Evolutionary conservation across 2,113 vertebrate genomes (phyloP).

Genomic region (Microtus ochrogaster): DNA sequence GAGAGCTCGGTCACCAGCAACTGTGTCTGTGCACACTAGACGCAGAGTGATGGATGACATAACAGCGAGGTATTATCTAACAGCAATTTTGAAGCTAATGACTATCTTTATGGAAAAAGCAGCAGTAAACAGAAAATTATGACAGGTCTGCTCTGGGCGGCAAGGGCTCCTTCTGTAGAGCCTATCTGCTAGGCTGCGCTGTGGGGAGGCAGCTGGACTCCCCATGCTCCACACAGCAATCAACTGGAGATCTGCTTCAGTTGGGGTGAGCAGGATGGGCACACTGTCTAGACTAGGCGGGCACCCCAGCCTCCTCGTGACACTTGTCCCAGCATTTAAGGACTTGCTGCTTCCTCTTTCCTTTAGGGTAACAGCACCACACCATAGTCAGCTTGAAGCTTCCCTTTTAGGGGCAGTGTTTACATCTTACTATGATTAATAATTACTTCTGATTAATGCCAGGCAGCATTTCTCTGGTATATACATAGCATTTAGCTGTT

Average conservation of each 20-base stretch:
- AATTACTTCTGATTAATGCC: background rate
- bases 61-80: background rate
- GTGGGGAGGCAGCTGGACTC: too few species aligned
- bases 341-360: background rate
- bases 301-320: background rate
- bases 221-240: background rate
- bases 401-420: background rate
- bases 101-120: background rate
- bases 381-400: background rate
- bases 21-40: background rate
- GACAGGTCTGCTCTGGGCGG: background rate
- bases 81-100: conserved; percentile 28
- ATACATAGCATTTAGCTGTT: background rate
- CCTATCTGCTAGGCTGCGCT: background rate
- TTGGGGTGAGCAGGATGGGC: background rate
- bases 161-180: background rate
- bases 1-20: background rate
- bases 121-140: background rate
- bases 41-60: background rate
- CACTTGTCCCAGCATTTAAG: background rate
- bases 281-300: too few species aligned
- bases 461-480: background rate
- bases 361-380: background rate
- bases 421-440: background rate
- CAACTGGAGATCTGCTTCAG: background rate